Evolutionary conservation across 2,888 invertebrate species (phyloP).

Genomic region (Griposia aprilina): DNA sequence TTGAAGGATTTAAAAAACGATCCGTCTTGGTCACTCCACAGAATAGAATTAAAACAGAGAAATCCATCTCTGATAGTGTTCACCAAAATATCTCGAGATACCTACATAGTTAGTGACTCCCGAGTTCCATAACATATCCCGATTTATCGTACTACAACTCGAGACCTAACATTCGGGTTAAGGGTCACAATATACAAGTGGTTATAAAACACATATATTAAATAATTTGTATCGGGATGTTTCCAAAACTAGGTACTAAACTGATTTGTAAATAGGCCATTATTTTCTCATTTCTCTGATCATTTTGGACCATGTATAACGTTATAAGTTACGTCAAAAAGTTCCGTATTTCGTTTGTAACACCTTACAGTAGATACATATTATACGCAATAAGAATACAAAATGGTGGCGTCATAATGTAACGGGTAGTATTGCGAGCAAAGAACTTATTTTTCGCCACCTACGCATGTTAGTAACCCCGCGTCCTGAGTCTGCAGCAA

Average conservation of each 20-base stretch:
- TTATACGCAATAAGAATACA: conserved; percentile 36
- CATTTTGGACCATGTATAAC: background rate
- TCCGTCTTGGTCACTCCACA: background rate
- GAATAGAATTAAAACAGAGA: background rate
- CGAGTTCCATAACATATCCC: background rate
- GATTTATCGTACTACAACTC: background rate
- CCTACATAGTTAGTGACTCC: background rate
- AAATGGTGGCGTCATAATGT: conserved; percentile 58
- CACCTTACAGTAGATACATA: conserved; percentile 5
- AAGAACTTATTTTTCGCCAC: conserved; percentile 57
- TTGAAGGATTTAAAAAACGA: background rate
- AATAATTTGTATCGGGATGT: background rate
- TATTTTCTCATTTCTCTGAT: background rate
- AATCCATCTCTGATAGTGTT: background rate
- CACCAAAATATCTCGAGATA: background rate
- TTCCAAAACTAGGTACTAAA: background rate
- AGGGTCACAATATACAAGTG: background rate
- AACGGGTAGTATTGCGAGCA: conserved; percentile 59
- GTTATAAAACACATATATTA: background rate
- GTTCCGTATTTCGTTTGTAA: background rate
- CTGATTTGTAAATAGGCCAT: background rate
- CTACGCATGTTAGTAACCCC: conserved; percentile 66
- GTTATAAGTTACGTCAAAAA: background rate
- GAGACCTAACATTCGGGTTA: background rate
- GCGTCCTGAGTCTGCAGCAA: conserved; percentile 44